Percentiles rank a stretch among this genome's conserved stretches.
These are phyloP conservation scores for Scophthalmus maximus DNA, from an alignment of 2,113 vertebrate genomes.

Conservation along the genomic window DNA sequence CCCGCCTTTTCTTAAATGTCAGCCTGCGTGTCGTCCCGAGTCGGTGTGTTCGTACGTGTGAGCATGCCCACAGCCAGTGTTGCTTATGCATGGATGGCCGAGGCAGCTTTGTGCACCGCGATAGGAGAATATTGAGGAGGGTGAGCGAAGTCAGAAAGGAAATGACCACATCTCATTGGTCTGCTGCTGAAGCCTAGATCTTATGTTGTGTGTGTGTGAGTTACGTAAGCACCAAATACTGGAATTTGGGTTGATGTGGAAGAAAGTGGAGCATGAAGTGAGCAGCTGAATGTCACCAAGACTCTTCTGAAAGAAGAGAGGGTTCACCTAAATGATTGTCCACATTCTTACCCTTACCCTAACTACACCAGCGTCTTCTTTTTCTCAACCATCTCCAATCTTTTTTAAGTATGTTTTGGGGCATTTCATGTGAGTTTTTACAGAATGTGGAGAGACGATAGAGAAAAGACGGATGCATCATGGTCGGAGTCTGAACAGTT, in stretches of 20 bases:
- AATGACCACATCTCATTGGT: conserved; percentile 59
- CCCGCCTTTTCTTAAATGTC: conserved; percentile 52
- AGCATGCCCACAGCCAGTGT: conserved; percentile 52
- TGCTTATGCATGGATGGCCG: conserved; percentile 62
- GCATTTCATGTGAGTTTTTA: not conserved
- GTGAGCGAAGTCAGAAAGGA: conserved; percentile 43
- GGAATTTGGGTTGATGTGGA: conserved; percentile 63
- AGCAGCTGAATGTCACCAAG: conserved; percentile 69
- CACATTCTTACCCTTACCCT: not conserved
- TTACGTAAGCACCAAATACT: conserved; percentile 61
- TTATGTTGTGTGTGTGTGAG: conserved; percentile 43
- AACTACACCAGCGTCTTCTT: not conserved
- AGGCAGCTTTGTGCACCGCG: conserved; percentile 54
- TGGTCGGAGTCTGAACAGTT: not conserved
- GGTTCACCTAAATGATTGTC: not conserved
- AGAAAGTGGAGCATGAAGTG: conserved; percentile 73
- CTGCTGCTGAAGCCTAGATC: conserved; percentile 53
- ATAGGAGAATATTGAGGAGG: conserved; percentile 65
- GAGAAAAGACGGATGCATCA: not conserved
- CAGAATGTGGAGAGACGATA: not conserved
- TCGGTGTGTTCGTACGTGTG: conserved; percentile 28
- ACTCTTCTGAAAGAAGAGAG: conserved; percentile 27
- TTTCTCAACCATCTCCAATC: not conserved
- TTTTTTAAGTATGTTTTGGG: not conserved
- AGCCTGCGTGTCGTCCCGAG: conserved; percentile 33